A percentile compares a stretch with the other conserved stretches of the same genome.
Conservation (phyloP, 2,888 invertebrate species). For the Andrena camellia region DNA sequence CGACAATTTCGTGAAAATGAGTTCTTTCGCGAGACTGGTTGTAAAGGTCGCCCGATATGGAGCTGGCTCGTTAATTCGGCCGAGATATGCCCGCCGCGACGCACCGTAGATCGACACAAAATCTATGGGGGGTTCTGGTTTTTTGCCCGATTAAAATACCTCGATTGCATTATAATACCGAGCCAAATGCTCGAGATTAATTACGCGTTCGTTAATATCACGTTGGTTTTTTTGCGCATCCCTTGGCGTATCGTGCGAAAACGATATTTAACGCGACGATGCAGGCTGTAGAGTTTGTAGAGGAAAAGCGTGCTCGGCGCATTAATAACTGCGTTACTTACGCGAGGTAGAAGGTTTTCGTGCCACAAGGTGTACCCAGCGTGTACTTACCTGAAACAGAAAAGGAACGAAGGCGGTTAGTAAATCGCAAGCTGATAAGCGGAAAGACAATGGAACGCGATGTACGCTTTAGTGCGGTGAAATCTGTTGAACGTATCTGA, state of each 20-base stretch:
- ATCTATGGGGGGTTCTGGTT: constrained; percentile 31
- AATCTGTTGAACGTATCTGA: constrained; percentile 15
- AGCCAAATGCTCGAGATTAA: constrained; percentile 28
- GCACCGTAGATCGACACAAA: constrained; percentile 18
- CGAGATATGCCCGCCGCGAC: constrained; percentile 21
- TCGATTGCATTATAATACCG: constrained; percentile 44
- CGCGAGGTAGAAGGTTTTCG: background rate
- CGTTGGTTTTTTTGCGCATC: background rate
- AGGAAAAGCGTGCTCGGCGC: background rate
- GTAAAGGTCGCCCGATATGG: constrained; percentile 49
- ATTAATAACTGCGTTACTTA: constrained; percentile 7
- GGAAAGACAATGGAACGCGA: no score
- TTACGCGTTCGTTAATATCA: constrained; percentile 12
- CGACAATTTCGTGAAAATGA: constrained; percentile 50
- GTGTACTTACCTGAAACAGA: constrained; percentile 71
- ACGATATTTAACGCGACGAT: background rate
- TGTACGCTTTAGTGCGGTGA: background rate
- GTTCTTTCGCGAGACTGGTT: constrained; percentile 21
- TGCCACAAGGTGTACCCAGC: background rate
- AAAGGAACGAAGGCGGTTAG: constrained; percentile 54
- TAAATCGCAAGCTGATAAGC: constrained; percentile 39
- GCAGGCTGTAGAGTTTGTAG: background rate
- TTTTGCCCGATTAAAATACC: constrained; percentile 19
- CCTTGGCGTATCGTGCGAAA: constrained; percentile 4
- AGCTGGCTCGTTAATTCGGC: constrained; percentile 56